Evolutionary conservation across 2,113 vertebrate species (phyloP).

Genomic region (Catagonus wagneri): DNA sequence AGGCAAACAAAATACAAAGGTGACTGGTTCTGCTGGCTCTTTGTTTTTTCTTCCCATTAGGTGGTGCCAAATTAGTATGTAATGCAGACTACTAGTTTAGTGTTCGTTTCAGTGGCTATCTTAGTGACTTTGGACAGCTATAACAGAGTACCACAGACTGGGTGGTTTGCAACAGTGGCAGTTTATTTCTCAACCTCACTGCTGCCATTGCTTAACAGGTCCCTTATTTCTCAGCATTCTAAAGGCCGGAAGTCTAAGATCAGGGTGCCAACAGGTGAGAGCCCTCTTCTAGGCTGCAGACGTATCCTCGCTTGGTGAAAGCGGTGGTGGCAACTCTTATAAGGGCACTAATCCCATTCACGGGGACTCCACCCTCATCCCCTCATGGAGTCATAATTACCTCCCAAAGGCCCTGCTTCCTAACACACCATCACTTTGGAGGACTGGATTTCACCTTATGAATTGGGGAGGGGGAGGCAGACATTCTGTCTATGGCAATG

Average conservation of each 20-base stretch:
- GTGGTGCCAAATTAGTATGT: background rate
- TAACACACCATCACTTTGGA: background rate
- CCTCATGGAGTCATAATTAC: background rate
- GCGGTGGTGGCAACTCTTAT: background rate
- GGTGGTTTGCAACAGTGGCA: background rate
- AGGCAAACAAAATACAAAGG: background rate
- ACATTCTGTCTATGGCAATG: background rate
- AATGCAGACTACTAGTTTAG: background rate
- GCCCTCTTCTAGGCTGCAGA: too few relatives aligned
- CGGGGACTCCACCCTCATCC: background rate
- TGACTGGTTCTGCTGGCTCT: background rate
- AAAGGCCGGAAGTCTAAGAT: background rate
- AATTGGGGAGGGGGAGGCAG: background rate
- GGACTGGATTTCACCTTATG: background rate
- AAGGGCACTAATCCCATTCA: background rate
- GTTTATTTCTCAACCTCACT: background rate
- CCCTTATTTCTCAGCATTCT: background rate
- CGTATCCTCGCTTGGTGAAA: rapidly evolving
- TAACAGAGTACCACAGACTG: background rate
- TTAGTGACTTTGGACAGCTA: background rate
- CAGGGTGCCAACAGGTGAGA: background rate
- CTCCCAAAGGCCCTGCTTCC: background rate
- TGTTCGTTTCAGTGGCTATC: background rate
- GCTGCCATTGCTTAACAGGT: too few relatives aligned
- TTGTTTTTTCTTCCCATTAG: background rate